Evolutionary conservation across 2,888 invertebrate species (phyloP).

Genomic region (Scaptomyza caliginosa): DNA sequence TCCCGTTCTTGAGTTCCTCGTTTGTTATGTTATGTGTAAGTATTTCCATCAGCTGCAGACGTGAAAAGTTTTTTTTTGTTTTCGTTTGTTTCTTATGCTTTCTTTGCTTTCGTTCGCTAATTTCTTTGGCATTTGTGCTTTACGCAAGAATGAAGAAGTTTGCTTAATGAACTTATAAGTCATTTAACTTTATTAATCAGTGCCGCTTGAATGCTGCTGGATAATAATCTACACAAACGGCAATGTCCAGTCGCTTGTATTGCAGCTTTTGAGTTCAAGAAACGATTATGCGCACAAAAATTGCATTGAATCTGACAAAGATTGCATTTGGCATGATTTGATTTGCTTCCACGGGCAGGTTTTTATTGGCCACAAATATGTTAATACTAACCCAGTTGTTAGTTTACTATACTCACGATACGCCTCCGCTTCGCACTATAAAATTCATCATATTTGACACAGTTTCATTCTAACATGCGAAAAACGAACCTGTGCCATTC

Average conservation of each 20-base stretch:
- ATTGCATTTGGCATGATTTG: background rate
- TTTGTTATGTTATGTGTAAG: slow-evolving; percentile 60
- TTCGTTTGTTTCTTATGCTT: slow-evolving; percentile 6
- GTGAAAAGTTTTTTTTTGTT: slow-evolving; percentile 47
- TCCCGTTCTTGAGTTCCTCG: slow-evolving; percentile 27
- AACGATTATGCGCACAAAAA: slow-evolving; percentile 21
- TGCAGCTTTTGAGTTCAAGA: slow-evolving; percentile 30
- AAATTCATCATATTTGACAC: slow-evolving; percentile 26
- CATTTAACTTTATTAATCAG: slow-evolving; percentile 74
- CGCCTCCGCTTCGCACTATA: background rate
- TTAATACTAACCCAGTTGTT: slow-evolving; percentile 4
- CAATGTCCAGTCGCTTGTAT: background rate
- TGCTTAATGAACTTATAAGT: slow-evolving; percentile 74
- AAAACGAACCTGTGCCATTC: slow-evolving; percentile 5
- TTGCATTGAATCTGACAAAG: background rate
- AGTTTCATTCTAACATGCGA: slow-evolving; percentile 28
- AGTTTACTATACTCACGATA: slow-evolving; percentile 1
- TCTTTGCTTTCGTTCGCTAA: slow-evolving; percentile 52
- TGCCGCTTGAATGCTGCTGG: slow-evolving; percentile 60
- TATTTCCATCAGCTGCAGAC: slow-evolving; percentile 73
- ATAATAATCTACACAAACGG: slow-evolving; percentile 10
- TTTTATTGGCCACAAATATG: background rate
- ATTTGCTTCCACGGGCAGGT: too few species aligned
- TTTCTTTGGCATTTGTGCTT: slow-evolving; percentile 67
- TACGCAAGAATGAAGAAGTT: slow-evolving; percentile 70